Evolutionary conservation across 2,113 vertebrate genomes (phyloP).

Genomic region (Donacobius atricapilla): DNA sequence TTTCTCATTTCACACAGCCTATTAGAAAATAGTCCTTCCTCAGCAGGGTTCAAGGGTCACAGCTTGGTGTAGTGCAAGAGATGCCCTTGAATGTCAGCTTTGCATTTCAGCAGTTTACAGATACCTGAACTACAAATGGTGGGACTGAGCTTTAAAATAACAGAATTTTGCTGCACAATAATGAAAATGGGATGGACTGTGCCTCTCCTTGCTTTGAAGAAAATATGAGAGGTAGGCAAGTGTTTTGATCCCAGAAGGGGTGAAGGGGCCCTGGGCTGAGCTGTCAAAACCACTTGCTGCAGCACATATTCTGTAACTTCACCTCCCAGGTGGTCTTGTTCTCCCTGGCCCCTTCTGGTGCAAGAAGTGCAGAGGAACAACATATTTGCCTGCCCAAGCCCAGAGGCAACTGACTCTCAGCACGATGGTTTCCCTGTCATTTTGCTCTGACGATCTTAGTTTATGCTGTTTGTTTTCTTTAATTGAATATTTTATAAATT

Average conservation of each 20-base stretch:
- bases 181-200: neutral
- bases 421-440: neutral
- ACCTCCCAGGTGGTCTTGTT: neutral
- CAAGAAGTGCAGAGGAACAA: neutral
- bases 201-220: neutral
- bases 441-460: neutral
- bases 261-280: neutral
- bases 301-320: neutral
- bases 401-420: neutral
- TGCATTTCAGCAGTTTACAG: neutral
- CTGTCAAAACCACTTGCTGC: neutral
- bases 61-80: neutral
- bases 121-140: neutral
- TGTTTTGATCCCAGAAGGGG: neutral
- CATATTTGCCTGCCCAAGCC: neutral
- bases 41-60: neutral
- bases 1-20: neutral
- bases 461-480: conserved; percentile 58
- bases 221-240: neutral
- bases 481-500: conserved; percentile 54
- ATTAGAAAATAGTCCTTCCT: neutral
- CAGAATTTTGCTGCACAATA: neutral
- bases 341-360: neutral
- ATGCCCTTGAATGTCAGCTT: neutral
- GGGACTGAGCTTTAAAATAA: neutral